Conservation (phyloP, 2,113 vertebrate genomes). For the Corythornis cristatus region DNA sequence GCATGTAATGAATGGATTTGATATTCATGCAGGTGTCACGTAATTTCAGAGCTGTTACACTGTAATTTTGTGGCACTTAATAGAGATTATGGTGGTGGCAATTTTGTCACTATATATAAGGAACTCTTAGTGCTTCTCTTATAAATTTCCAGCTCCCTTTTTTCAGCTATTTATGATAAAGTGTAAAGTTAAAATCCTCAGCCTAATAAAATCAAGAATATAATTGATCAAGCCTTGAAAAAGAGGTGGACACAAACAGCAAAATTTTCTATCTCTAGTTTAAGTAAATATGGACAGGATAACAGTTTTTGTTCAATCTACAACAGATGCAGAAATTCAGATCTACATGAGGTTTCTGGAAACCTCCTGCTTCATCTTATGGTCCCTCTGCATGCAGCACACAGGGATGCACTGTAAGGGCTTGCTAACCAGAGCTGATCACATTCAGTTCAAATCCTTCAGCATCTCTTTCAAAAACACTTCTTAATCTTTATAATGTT, state of each 20-base stretch:
- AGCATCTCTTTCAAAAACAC: not conserved
- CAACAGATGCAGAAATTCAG: not conserved
- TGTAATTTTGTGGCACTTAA: conserved; percentile 74
- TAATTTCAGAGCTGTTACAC: conserved; percentile 74
- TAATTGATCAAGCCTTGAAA: not conserved
- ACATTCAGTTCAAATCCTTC: not conserved
- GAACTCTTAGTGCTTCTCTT: conserved; percentile 48
- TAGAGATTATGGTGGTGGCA: conserved; percentile 66
- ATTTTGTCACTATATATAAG: conserved; percentile 70
- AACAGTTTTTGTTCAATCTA: not conserved
- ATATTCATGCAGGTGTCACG: conserved; percentile 75
- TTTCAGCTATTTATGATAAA: conserved; percentile 52
- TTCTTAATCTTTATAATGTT: not conserved
- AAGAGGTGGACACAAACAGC: not conserved
- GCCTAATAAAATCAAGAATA: not conserved
- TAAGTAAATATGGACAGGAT: not conserved
- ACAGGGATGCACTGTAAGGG: not conserved
- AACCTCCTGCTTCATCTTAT: not conserved
- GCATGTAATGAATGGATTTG: conserved; percentile 68
- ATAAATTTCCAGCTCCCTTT: conserved; percentile 45
- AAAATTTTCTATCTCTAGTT: not conserved
- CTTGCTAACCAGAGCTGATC: not conserved
- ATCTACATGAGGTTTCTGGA: not conserved
- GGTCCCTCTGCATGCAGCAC: accelerated
- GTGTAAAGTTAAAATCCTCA: conserved; percentile 8